These are phyloP conservation scores for Zaprionus taronus DNA, from an alignment of 1,140 invertebrate genomes.

Conservation along the genomic window DNA sequence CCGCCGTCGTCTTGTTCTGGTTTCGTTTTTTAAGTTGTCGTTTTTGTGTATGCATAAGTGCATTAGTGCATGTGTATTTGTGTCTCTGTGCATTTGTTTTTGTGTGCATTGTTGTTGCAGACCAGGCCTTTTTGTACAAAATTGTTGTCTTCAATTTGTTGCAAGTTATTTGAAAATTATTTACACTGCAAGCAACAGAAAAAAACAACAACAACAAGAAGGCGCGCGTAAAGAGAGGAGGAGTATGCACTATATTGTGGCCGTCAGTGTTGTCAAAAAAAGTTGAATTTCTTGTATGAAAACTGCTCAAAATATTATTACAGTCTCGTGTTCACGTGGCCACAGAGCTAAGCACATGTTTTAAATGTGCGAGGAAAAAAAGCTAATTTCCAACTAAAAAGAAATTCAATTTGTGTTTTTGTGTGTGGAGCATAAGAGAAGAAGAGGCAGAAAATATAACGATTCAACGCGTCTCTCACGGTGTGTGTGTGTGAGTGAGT, in stretches of 20 bases:
- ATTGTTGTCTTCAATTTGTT: constrained; percentile 5
- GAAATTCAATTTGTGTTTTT: constrained; percentile 67
- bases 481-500: constrained; percentile 37
- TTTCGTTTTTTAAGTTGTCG: constrained; percentile 58
- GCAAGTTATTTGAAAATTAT: constrained; percentile 29
- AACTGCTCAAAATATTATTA: constrained; percentile 47
- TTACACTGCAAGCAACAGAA: constrained; percentile 17
- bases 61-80: constrained; percentile 27
- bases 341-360: constrained; percentile 48
- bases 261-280: constrained; percentile 33
- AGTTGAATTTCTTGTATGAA: constrained; percentile 48
- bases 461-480: constrained; percentile 28
- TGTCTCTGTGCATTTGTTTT: background rate
- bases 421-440: constrained; percentile 40
- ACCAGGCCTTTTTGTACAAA: constrained; percentile 2
- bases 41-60: constrained; percentile 56
- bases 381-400: constrained; percentile 65
- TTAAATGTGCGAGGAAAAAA: constrained; percentile 48
- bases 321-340: constrained; percentile 46
- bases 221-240: constrained; percentile 25
- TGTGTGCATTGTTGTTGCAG: constrained; percentile 7
- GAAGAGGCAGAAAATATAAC: constrained; percentile 60
- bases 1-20: constrained; percentile 56
- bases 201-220: constrained; percentile 15
- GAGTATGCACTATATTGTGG: constrained; percentile 32